These are phyloP conservation scores for Acronicta leporina DNA, from an alignment of 2,888 invertebrate species.

Conservation along the genomic window DNA sequence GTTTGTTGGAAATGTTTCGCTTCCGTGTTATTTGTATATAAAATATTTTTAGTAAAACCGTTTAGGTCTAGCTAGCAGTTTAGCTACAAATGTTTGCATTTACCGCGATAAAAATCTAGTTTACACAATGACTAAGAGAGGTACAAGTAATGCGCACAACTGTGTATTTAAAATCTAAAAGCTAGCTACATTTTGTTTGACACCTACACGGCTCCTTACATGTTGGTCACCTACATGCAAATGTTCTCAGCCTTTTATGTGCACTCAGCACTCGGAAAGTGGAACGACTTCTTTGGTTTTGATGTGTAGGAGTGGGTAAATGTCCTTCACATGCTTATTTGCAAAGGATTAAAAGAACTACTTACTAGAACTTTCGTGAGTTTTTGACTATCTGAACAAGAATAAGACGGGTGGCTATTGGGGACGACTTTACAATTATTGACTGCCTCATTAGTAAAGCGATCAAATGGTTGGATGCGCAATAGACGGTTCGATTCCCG, in stretches of 20 bases:
- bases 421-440: too few relatives aligned
- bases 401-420: neutral
- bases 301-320: constrained; percentile 54
- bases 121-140: constrained; percentile 40
- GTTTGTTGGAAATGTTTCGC: neutral
- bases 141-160: constrained; percentile 13
- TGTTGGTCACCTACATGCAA: constrained; percentile 76
- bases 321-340: constrained; percentile 56
- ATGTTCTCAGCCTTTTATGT: constrained; percentile 71
- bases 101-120: constrained; percentile 39
- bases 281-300: constrained; percentile 56
- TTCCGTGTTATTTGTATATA: neutral
- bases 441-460: too few relatives aligned
- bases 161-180: constrained; percentile 45
- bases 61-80: constrained; percentile 3
- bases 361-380: constrained; percentile 20
- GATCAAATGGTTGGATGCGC: too few relatives aligned
- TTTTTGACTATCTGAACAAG: too few relatives aligned
- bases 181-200: constrained; percentile 56
- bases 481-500: too few relatives aligned
- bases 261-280: constrained; percentile 63
- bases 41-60: neutral
- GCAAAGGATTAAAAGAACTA: constrained; percentile 10
- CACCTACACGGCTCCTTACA: constrained; percentile 70
- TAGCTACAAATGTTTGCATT: constrained; percentile 28